Base-by-base conservation (phyloP, 1,140 invertebrate genomes). In the Micrasema longulum region DNA sequence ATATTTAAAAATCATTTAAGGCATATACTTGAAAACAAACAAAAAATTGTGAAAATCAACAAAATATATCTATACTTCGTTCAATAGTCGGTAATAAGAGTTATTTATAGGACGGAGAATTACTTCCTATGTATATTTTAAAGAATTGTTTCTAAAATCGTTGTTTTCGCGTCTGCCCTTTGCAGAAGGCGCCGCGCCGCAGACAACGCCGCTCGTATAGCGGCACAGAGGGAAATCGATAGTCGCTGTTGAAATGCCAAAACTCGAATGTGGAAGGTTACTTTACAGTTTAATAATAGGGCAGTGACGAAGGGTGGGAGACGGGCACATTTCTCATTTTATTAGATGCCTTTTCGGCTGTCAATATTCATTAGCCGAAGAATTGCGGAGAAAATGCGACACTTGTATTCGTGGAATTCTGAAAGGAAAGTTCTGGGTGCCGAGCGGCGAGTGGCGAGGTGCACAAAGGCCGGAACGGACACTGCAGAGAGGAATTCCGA, bases 201-300 rank as follows among this genome's bases (percentile, higher is more conserved):
- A 52, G 48, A 52, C 48, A 52, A 47, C 3, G 26, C 26, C 7
- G 26, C 26, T 31, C 26, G 48, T 16, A 11, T 43, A 7, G 18
- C 20, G 36, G 55, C 36, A 41, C 16, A 22, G 7, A 22, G 22
- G 36, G 20, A 60, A 60, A 60, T 60, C 55, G 36, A 60, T 60
- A 60, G 7, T 23, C 55, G 36, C 55, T 38, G 16, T n/a, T 12
- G 36, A 60, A 60, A 60, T 60, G 55, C 55, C 55, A 60, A 60
- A 60, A 60, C 18, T 60, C 16, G 16, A 38, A 41, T 16, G 16
- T 41, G 16, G 6, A 31, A 22, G 3, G 6, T 11, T 11, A 26
- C 23, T 35, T 35, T 35, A 26, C 20, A 18, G 48, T 18, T 20
- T 22, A 26, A 53, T 31, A 22, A 53, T 22, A 31, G n/a, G 20